Evolutionary conservation across 2,797 vertebrate species (phyloP).

Genomic region (Oryzias dopingdopingensis): DNA sequence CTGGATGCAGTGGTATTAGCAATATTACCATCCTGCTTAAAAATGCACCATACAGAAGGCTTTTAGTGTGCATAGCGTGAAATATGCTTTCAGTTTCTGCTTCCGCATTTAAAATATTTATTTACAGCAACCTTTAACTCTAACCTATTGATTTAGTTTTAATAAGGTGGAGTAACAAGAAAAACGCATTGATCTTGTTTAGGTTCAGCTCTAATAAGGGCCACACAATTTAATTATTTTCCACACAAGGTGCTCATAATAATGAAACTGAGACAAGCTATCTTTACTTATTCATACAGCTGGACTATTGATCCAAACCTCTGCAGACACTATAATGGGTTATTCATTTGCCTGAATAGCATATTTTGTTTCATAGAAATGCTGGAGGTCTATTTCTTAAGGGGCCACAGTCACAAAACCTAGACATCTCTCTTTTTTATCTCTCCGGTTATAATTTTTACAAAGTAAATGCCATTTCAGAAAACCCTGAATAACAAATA

Average conservation of each 20-base stretch:
- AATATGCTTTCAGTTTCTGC: slow-evolving; percentile 11
- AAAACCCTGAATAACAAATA: too few species aligned
- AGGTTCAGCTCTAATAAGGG: slow-evolving; percentile 17
- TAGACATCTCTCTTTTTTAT: too few species aligned
- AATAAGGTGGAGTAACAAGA: slow-evolving; percentile 29
- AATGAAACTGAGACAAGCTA: slow-evolving; percentile 7
- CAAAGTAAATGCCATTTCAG: too few species aligned
- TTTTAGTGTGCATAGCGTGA: slow-evolving; percentile 2
- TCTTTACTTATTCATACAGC: slow-evolving; percentile 23
- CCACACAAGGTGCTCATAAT: slow-evolving; percentile 9
- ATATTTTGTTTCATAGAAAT: slow-evolving; percentile 7
- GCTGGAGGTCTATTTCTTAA: slow-evolving; percentile 6
- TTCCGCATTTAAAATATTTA: slow-evolving; percentile 12
- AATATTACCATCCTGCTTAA: slow-evolving; percentile 16
- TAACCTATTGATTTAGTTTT: slow-evolving; percentile 36
- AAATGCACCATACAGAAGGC: slow-evolving; percentile 2
- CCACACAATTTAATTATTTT: slow-evolving; percentile 8
- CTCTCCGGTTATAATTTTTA: too few species aligned
- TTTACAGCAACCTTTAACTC: slow-evolving; percentile 27
- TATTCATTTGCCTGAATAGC: slow-evolving; percentile 17
- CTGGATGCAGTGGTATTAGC: slow-evolving; percentile 23
- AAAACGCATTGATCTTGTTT: slow-evolving; percentile 14
- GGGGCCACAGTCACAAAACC: not conserved
- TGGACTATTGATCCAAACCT: slow-evolving; percentile 12
- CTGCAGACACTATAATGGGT: slow-evolving; percentile 4